These are phyloP conservation scores for Parthenolecanium corni DNA, from an alignment of 2,888 invertebrate genomes.

Conservation along the genomic window DNA sequence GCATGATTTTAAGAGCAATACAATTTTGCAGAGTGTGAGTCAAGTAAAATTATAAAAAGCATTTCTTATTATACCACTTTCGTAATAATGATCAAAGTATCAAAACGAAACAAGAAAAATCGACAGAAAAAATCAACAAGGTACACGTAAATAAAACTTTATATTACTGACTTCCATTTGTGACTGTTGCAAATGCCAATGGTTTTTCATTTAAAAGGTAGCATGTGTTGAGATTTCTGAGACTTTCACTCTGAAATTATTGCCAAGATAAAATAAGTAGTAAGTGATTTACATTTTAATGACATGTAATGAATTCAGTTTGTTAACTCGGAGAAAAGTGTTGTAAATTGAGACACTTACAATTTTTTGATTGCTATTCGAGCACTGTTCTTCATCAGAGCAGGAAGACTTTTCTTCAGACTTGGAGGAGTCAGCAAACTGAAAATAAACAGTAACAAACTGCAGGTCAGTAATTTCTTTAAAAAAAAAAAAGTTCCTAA, in stretches of 20 bases:
- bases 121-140: constrained; percentile 1
- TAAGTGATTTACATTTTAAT: no score
- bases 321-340: no score
- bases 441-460: no score
- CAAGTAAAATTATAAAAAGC: constrained; percentile 1
- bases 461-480: no score
- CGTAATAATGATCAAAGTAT: constrained; percentile 6
- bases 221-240: constrained; percentile 4
- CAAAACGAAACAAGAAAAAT: neutral
- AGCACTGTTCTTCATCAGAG: constrained; percentile 8
- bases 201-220: constrained; percentile 15
- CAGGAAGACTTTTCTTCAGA: constrained; percentile 21
- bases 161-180: constrained; percentile 9
- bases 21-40: neutral
- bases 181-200: constrained; percentile 3
- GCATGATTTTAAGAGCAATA: neutral
- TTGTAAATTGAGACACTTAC: constrained; percentile 6
- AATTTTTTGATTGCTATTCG: constrained; percentile 6
- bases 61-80: neutral
- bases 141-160: neutral
- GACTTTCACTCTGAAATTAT: constrained; percentile 4
- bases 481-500: no score
- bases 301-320: no score
- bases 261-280: neutral
- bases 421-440: neutral